Percentiles rank a stretch among this genome's conserved stretches.
phyloP scores from a whole-genome alignment of 2,888 invertebrate species.

The Ormyrus pomaceus region DNA sequence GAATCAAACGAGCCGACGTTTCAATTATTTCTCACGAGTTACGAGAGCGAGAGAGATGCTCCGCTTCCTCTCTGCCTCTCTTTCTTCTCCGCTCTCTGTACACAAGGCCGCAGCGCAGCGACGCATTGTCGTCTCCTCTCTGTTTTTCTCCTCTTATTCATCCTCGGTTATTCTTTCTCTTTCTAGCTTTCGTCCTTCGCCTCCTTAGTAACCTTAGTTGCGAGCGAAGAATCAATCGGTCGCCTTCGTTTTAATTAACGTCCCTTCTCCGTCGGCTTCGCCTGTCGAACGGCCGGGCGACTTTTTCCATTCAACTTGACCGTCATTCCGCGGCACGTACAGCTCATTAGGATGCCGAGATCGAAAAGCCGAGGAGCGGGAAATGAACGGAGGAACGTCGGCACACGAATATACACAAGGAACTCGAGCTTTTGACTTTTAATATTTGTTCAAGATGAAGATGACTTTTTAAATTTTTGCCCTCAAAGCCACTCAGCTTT shows the following conservation, averaged over 20 bases:
- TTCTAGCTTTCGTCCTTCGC: constrained; percentile 24
- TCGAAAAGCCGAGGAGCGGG: constrained; percentile 23
- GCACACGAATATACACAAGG: not conserved
- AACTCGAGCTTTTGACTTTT: constrained; percentile 27
- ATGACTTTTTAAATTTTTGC: constrained; percentile 28
- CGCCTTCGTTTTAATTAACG: constrained; percentile 53
- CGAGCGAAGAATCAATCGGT: constrained; percentile 50
- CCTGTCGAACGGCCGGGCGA: not conserved
- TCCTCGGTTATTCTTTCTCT: not conserved
- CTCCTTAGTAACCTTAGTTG: constrained; percentile 11
- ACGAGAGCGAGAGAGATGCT: constrained; percentile 35
- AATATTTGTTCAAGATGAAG: constrained; percentile 11
- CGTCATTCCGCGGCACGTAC: constrained; percentile 53
- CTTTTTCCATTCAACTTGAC: constrained; percentile 53
- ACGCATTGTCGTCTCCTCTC: constrained; percentile 27
- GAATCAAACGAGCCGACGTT: constrained; percentile 74
- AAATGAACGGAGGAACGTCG: constrained; percentile 11
- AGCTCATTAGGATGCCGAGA: constrained; percentile 52
- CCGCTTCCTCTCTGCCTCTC: not conserved
- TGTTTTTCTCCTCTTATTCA: not conserved
- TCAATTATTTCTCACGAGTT: constrained; percentile 73
- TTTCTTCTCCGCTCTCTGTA: not conserved
- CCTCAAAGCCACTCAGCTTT: too few species aligned
- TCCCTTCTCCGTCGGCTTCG: not conserved
- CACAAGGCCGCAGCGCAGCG: not conserved